Conservation (phyloP, 1,140 invertebrate genomes). For the Anadara kagoshimensis region DNA sequence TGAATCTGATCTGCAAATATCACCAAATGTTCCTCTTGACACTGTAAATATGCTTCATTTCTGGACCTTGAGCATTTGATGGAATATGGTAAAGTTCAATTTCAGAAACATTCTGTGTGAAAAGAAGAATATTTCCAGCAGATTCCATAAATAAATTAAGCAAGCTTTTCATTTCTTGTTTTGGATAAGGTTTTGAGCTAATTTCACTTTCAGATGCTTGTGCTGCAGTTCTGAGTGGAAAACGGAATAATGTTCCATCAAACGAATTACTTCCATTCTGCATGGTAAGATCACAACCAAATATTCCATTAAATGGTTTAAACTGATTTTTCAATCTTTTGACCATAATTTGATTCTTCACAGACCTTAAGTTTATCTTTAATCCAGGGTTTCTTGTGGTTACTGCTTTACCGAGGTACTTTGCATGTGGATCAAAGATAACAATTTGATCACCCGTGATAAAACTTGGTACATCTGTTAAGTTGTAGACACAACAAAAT, state of each 20-base stretch:
- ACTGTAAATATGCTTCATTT: not conserved
- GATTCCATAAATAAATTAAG: constrained; percentile 53
- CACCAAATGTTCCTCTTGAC: not conserved
- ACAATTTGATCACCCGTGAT: constrained; percentile 61
- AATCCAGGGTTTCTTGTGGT: constrained; percentile 42
- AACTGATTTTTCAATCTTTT: constrained; percentile 57
- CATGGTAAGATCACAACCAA: constrained; percentile 49
- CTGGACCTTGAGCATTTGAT: not conserved
- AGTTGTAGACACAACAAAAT: constrained; percentile 69
- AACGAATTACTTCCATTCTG: not conserved
- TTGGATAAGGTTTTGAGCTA: constrained; percentile 50
- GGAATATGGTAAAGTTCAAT: constrained; percentile 57
- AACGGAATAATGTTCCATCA: constrained; percentile 59
- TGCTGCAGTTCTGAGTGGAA: constrained; percentile 59
- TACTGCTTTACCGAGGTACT: constrained; percentile 27
- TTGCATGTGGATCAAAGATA: constrained; percentile 70
- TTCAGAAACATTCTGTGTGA: constrained; percentile 65
- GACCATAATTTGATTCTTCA: constrained; percentile 47
- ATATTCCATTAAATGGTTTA: constrained; percentile 62
- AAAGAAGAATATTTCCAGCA: constrained; percentile 62
- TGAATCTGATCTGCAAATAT: not conserved
- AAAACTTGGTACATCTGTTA: constrained; percentile 71
- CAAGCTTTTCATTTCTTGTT: constrained; percentile 54
- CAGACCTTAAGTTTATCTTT: constrained; percentile 52
- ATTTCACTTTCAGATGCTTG: constrained; percentile 66